Conservation (phyloP, 2,888 invertebrate genomes). For the Mimumesa dahlbomi region DNA sequence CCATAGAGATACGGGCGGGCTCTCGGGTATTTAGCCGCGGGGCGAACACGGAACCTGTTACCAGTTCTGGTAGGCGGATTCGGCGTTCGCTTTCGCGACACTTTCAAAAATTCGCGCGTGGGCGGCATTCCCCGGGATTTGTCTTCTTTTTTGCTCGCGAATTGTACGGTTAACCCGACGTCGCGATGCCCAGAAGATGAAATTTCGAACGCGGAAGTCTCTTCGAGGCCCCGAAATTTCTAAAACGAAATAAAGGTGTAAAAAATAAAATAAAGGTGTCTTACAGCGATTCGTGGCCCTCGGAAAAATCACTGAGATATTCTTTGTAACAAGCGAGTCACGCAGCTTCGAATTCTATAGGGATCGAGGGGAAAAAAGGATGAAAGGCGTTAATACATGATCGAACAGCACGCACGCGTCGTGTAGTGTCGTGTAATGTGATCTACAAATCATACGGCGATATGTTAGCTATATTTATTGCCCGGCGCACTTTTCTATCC, state of each 20-base stretch:
- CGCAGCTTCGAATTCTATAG: slow-evolving; percentile 15
- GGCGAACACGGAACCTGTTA: slow-evolving; percentile 72
- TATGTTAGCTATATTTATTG: slow-evolving; percentile 32
- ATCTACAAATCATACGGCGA: slow-evolving; percentile 41
- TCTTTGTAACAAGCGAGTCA: too few species aligned
- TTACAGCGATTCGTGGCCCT: too few species aligned
- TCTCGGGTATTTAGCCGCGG: too few species aligned
- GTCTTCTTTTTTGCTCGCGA: too few species aligned
- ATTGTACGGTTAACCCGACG: too few species aligned
- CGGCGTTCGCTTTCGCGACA: slow-evolving; percentile 21
- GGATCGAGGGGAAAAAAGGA: not conserved
- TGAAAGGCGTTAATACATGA: slow-evolving; percentile 39
- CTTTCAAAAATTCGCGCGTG: slow-evolving; percentile 29
- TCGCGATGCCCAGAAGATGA: too few species aligned
- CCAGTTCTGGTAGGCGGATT: slow-evolving; percentile 66
- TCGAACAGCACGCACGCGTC: slow-evolving; percentile 41
- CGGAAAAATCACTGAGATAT: slow-evolving; percentile 22
- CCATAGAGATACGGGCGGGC: too few species aligned
- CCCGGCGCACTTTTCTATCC: slow-evolving; percentile 34
- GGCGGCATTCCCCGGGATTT: slow-evolving; percentile 10
- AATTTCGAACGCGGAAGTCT: too few species aligned
- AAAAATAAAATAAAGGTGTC: too few species aligned
- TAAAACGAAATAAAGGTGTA: too few species aligned
- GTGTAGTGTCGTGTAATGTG: slow-evolving; percentile 32
- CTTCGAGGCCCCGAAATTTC: too few species aligned